phyloP scores from a whole-genome alignment of 30 jellyfish, hydroid and myxozoan genomes.

The Kudoa iwatai region DNA sequence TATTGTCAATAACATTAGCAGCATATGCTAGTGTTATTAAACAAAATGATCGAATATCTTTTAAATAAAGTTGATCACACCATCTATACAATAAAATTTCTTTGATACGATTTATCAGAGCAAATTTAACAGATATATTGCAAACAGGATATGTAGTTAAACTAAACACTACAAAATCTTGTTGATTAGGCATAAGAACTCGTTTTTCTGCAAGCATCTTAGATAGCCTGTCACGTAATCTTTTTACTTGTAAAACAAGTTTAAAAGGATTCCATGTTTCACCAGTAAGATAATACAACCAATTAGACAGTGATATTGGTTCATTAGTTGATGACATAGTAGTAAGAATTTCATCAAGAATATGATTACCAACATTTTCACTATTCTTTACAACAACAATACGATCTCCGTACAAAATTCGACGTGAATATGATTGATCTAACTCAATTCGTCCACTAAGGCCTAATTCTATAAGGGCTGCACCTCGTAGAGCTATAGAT shows the following conservation, averaged over 20 bases:
- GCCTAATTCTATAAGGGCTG: constrained; percentile 58
- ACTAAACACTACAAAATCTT: constrained; percentile 41
- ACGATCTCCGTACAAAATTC: constrained; percentile 28
- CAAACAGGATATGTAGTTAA: constrained; percentile 79
- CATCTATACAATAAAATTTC: no score
- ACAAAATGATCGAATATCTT: no score
- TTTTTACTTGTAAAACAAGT: constrained; percentile 39
- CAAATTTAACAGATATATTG: constrained; percentile 25
- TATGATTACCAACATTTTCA: constrained; percentile 64
- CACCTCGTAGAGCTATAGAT: constrained; percentile 74
- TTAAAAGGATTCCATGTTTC: constrained; percentile 96
- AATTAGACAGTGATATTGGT: constrained; percentile 27
- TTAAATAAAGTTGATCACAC: no score
- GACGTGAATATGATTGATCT: constrained; percentile 43
- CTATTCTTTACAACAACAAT: constrained; percentile 29
- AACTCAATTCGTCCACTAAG: constrained; percentile 61
- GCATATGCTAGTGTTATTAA: no score
- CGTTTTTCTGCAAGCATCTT: constrained; percentile 87
- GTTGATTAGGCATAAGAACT: constrained; percentile 65
- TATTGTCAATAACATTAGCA: no score
- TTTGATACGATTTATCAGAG: constrained; percentile 40
- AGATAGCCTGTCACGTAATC: constrained; percentile 50
- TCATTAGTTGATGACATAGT: constrained; percentile 55
- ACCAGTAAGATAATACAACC: constrained; percentile 71
- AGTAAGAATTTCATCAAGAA: constrained; percentile 58